These are phyloP conservation scores for Euglossa dilemma DNA, from an alignment of 1,140 invertebrate genomes.

Conservation along the genomic window DNA sequence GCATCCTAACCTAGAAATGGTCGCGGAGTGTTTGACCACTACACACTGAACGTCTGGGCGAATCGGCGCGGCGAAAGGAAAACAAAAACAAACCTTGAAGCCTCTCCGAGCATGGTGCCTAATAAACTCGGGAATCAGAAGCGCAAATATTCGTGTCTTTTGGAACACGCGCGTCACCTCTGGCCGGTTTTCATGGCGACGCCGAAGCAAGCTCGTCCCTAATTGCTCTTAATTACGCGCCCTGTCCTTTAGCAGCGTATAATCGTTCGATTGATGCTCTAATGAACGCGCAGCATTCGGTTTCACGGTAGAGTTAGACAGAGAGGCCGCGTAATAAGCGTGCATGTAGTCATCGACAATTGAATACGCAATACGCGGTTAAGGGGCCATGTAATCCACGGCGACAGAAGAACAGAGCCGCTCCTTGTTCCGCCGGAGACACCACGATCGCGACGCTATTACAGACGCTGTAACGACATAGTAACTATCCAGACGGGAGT, in stretches of 20 bases:
- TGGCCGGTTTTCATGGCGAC: too few relatives aligned
- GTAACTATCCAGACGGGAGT: conserved; percentile 1
- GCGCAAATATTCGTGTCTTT: not conserved
- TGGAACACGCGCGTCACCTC: not conserved
- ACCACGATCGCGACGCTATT: conserved; percentile 17
- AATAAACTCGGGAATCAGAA: too few relatives aligned
- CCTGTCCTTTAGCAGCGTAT: not conserved
- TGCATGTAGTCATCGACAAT: conserved; percentile 35
- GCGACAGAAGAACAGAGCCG: conserved; percentile 30
- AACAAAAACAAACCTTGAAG: too few relatives aligned
- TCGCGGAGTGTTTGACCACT: too few relatives aligned
- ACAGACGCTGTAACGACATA: conserved; percentile 6
- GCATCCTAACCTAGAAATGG: too few relatives aligned
- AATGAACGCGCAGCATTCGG: conserved; percentile 13
- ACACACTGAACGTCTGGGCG: too few relatives aligned
- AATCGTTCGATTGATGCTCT: conserved; percentile 9
- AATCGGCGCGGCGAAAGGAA: too few relatives aligned
- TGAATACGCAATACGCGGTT: conserved; percentile 23
- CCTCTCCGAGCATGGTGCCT: too few relatives aligned
- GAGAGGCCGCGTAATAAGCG: conserved; percentile 22
- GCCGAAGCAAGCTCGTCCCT: not conserved
- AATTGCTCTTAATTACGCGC: conserved; percentile 17
- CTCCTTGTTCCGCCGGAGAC: conserved; percentile 2
- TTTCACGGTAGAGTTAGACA: not conserved
- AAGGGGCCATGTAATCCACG: conserved; percentile 26